Evolutionary conservation across 2,888 invertebrate genomes (phyloP).

Genomic region (Molorchus minor): DNA sequence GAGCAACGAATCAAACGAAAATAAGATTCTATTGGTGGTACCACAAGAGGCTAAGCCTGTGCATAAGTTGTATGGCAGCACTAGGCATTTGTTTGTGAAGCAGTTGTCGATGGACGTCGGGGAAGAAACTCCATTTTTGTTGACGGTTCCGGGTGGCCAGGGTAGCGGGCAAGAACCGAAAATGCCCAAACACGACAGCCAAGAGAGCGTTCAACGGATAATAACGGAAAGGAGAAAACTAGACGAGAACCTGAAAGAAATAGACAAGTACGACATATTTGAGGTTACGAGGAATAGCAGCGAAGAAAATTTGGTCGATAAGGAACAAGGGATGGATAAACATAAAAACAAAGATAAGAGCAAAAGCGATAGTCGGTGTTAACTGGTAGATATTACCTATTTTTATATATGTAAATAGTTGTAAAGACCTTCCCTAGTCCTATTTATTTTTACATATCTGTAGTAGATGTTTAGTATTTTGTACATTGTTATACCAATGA

Average conservation of each 20-base stretch:
- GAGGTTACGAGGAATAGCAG: conserved; percentile 54
- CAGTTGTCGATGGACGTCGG: conserved; percentile 67
- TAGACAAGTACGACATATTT: conserved; percentile 58
- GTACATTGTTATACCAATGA: conserved; percentile 39
- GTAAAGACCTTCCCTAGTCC: conserved; percentile 39
- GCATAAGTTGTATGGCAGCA: conserved; percentile 62
- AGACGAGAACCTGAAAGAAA: conserved; percentile 62
- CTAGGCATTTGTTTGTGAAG: conserved; percentile 67
- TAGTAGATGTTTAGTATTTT: conserved; percentile 42
- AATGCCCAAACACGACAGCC: conserved; percentile 51
- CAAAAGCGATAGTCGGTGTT: conserved; percentile 29
- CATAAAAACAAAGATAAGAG: too few relatives aligned
- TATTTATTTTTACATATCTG: conserved; percentile 49
- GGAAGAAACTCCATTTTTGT: conserved; percentile 65
- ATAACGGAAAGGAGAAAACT: conserved; percentile 70
- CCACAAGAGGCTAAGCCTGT: conserved; percentile 55
- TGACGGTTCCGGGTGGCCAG: conserved; percentile 28
- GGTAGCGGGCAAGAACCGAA: conserved; percentile 12
- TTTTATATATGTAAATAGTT: conserved; percentile 47
- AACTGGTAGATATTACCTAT: conserved; percentile 35
- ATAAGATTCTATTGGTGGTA: conserved; percentile 47
- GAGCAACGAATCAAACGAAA: conserved; percentile 51
- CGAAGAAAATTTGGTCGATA: conserved; percentile 50
- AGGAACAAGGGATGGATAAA: too few relatives aligned
- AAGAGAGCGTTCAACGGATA: conserved; percentile 69